phyloP scores from a whole-genome alignment of 2,113 vertebrate species.

The Ailurus styani region DNA sequence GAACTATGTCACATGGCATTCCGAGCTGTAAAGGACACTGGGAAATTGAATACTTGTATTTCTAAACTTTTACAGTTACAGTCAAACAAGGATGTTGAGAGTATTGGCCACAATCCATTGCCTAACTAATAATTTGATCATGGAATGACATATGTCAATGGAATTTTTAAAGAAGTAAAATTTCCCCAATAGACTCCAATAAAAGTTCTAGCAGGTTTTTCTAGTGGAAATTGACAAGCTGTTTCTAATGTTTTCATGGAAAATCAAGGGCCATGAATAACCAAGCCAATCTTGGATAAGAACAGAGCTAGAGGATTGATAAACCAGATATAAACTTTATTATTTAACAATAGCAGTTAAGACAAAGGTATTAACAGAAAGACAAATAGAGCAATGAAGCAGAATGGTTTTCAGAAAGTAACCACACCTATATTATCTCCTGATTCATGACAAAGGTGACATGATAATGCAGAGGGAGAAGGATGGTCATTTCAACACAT shows the following conservation, averaged over 20 bases:
- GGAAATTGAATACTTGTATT: neutral
- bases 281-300: neutral
- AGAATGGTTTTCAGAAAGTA: neutral
- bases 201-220: neutral
- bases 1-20: neutral
- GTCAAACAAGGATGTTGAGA: neutral
- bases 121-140: neutral
- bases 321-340: neutral
- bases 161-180: neutral
- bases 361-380: neutral
- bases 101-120: neutral
- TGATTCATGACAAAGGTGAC: neutral
- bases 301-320: neutral
- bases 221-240: neutral
- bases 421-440: neutral
- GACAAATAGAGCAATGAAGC: neutral
- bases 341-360: neutral
- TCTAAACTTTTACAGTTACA: neutral
- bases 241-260: neutral
- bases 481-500: neutral
- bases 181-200: neutral
- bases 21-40: neutral
- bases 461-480: neutral
- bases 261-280: conserved; percentile 30
- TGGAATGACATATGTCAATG: neutral